Evolutionary conservation across 1,140 invertebrate species (phyloP).

Genomic region (Anagrus nilaparvatae): DNA sequence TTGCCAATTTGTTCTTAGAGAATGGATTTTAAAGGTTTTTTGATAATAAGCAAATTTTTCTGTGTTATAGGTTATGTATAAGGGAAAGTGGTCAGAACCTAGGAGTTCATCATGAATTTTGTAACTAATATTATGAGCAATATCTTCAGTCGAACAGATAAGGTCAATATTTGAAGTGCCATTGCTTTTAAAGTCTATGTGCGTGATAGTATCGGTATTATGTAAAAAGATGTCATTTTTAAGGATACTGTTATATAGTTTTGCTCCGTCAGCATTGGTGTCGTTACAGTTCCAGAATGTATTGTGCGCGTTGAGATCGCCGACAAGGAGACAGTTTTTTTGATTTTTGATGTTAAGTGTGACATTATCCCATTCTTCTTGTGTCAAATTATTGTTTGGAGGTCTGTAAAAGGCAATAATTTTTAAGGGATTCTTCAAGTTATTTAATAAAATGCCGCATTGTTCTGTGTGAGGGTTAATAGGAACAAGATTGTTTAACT

Average conservation of each 20-base stretch:
- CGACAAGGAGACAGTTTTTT: constrained; percentile 1
- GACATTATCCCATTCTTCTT: constrained; percentile 2
- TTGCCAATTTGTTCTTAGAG: background rate
- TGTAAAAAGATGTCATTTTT: background rate
- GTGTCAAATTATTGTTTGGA: background rate
- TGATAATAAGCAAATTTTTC: background rate
- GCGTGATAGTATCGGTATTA: background rate
- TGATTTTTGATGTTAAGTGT: background rate
- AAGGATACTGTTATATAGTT: background rate
- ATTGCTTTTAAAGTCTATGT: background rate
- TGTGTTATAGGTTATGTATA: background rate
- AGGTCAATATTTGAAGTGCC: background rate
- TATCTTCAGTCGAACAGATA: background rate
- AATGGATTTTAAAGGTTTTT: background rate
- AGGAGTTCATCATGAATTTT: background rate
- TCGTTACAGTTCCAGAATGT: constrained; percentile 4
- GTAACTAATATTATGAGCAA: background rate
- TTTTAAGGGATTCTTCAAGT: background rate
- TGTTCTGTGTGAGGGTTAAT: background rate
- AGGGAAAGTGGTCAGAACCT: background rate
- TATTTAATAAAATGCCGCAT: constrained; percentile 3
- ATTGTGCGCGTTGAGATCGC: constrained; percentile 12
- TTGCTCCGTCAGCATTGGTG: background rate
- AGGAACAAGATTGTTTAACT: background rate
- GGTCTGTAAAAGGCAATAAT: constrained; percentile 7